These are phyloP conservation scores for Geopemphigus sp. DNA, from an alignment of 1,140 invertebrate species.

Conservation along the genomic window DNA sequence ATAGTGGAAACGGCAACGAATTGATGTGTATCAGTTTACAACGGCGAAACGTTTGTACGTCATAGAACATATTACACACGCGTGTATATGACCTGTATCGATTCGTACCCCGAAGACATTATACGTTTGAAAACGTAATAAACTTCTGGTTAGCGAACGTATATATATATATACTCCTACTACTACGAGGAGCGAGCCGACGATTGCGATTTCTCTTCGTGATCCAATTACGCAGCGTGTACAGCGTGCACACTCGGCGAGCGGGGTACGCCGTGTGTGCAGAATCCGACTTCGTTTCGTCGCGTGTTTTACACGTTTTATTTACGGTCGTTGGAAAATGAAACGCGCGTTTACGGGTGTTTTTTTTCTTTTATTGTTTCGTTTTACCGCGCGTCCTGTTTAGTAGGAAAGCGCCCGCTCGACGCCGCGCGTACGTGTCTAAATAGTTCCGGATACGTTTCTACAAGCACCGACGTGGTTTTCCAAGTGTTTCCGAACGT, in stretches of 20 bases:
- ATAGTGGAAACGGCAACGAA: too few species aligned
- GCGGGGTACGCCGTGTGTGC: too few species aligned
- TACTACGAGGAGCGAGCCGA: neutral
- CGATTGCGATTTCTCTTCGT: conserved; percentile 4
- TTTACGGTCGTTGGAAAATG: neutral
- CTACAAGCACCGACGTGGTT: too few species aligned
- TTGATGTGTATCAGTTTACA: too few species aligned
- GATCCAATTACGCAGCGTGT: neutral
- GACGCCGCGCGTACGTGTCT: too few species aligned
- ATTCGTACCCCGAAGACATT: neutral
- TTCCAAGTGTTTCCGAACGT: too few species aligned
- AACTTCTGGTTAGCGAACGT: neutral
- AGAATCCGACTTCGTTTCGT: too few species aligned
- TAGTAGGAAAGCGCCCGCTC: too few species aligned
- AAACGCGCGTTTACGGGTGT: neutral
- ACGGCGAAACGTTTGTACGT: neutral
- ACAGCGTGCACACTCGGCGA: neutral
- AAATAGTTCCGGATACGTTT: too few species aligned
- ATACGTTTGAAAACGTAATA: neutral
- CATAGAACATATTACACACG: neutral
- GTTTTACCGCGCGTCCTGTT: too few species aligned
- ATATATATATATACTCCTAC: too few species aligned
- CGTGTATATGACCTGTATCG: neutral
- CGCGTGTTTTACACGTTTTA: neutral
- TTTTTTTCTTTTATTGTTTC: too few species aligned